Base-by-base conservation (phyloP, 2,888 invertebrate species). In the Cristatella mucedo region DNA sequence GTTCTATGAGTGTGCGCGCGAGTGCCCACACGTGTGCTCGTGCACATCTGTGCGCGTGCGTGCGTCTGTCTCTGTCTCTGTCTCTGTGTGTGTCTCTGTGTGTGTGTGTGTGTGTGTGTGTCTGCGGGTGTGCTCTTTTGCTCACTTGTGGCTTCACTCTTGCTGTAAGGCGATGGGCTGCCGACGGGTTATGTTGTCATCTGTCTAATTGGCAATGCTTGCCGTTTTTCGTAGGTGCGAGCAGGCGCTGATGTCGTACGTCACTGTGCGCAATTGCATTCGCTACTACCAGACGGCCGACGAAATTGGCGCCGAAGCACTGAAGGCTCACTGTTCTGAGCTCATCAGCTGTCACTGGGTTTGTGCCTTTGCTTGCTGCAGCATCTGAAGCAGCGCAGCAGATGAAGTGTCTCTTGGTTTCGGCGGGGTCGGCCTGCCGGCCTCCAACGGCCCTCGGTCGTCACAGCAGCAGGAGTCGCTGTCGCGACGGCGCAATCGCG, bases 281-380 rank as follows among this genome's bases (percentile, higher is more conserved):
- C 74, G 76, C 46, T 80, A 87, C 58, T 93, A 89, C 63, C 84
- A 87, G 42, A 82, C 84, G 6, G 89, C 93, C 4, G 89, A 91
- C 62, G 85, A 87, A 67, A 79, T 87, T 48, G 76, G 76, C 24
- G 83, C 89, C 0, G 69, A 73, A 7, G 77, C 77, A 45, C 70
- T 93, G 38, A 76, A 81, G 50, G 80, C 84, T 49, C 61, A 63
- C 45, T 66, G 63, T 45, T 86, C 87, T 3, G 78, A 82, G 6
- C 72, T 93, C 24, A 89, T 93, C 57, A 85, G 87, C 15, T 77
- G 80, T 20, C 83, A 89, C 62, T 93, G 93, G 93, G 85, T 75
- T 46, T 40, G 51, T 45, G 24, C n/a, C n/a, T n/a, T n/a, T n/a
- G n/a, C n/a, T n/a, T n/a, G n/a, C n/a, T n/a, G 4, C 5, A 5